Evolutionary conservation across 2,888 invertebrate species (phyloP).

Genomic region (Hololepta plana): DNA sequence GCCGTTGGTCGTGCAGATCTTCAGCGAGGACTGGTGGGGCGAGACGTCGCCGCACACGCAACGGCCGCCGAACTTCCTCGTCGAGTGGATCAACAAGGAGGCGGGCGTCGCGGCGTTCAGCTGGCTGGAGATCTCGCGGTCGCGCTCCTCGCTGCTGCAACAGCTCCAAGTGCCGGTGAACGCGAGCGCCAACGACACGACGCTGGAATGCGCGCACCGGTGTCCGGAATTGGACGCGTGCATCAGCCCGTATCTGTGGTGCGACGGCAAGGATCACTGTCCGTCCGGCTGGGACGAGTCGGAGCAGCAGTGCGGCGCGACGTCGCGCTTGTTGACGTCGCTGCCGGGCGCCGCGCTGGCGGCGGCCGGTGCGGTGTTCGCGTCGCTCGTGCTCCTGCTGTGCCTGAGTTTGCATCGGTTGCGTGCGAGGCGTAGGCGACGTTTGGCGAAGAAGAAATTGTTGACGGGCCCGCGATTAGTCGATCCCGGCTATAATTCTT

Average conservation of each 20-base stretch:
- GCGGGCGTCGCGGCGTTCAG: slow-evolving; percentile 58
- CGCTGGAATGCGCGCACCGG: slow-evolving; percentile 39
- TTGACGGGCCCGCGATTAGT: slow-evolving; percentile 37
- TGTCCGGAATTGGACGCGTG: slow-evolving; percentile 64
- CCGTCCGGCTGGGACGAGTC: slow-evolving; percentile 53
- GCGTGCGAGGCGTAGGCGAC: slow-evolving; percentile 32
- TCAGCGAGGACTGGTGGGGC: slow-evolving; percentile 62
- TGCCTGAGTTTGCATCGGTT: slow-evolving; percentile 39
- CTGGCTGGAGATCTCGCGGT: slow-evolving; percentile 54
- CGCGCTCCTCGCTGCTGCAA: slow-evolving; percentile 40
- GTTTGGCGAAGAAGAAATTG: slow-evolving; percentile 30
- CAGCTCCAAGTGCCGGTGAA: slow-evolving; percentile 34
- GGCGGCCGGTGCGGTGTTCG: slow-evolving; percentile 36
- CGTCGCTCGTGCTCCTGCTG: slow-evolving; percentile 36
- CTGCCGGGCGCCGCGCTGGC: slow-evolving; percentile 38
- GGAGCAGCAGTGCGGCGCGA: slow-evolving; percentile 43
- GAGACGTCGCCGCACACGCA: slow-evolving; percentile 21
- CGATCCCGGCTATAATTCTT: slow-evolving; percentile 52
- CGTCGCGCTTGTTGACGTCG: slow-evolving; percentile 30
- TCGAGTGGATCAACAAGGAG: slow-evolving; percentile 53
- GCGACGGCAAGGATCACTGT: slow-evolving; percentile 50
- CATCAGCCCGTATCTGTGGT: slow-evolving; percentile 56
- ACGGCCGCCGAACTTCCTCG: slow-evolving; percentile 39
- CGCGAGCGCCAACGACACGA: slow-evolving; percentile 32
- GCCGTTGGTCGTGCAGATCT: slow-evolving; percentile 54